Evolutionary conservation across 2,888 invertebrate genomes (phyloP), one percentile per base, ranked within the genome.

Genomic region (Proisotoma minuta): DNA sequence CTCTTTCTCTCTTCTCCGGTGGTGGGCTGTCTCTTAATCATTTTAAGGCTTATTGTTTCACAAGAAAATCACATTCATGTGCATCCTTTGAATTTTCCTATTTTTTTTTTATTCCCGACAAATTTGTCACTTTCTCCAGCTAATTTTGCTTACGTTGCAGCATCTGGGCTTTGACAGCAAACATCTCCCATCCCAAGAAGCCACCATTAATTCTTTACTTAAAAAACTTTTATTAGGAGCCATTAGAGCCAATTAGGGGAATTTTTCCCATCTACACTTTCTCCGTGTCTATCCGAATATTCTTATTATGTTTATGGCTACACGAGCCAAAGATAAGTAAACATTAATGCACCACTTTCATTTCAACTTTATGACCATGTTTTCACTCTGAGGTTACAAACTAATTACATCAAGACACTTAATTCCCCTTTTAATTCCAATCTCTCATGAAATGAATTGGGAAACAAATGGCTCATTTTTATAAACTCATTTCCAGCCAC

Each of bases 1-100:
- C 47, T 10, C n/a, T 49, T 24, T 57, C 57, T 28, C 27, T 49
- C 20, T 53, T 27, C 12, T 28, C 27, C 29, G 12, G 47, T 47
- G n/a, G 20, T 47, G 10, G 47, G 49, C 49, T 49, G 18, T 23
- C 23, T 22, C 49, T 18, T 47, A 10, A 52, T 52, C 8, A 52
- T 52, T 52, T 27, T 26, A 10, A 54, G 34, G 34, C 54, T 54
- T 39, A 34, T 54, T 54, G 54, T 54, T 39, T 39, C 54, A 57
- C n/a, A 40, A 57, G 43, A 47, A 57, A 40, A 47, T 40, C 57
- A 4, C 3, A 54, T 39, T 54, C 54, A 24, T 54, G 34, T 54
- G 23, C 40, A 39, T 39, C 39, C 54, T 39, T 39, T 54, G 39
- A 20, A 34, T 54, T 18, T 54, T 8, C 20, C 34, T 18, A 54